phyloP scores from a whole-genome alignment of 2,888 invertebrate genomes.

The Hedychridium roseum region DNA sequence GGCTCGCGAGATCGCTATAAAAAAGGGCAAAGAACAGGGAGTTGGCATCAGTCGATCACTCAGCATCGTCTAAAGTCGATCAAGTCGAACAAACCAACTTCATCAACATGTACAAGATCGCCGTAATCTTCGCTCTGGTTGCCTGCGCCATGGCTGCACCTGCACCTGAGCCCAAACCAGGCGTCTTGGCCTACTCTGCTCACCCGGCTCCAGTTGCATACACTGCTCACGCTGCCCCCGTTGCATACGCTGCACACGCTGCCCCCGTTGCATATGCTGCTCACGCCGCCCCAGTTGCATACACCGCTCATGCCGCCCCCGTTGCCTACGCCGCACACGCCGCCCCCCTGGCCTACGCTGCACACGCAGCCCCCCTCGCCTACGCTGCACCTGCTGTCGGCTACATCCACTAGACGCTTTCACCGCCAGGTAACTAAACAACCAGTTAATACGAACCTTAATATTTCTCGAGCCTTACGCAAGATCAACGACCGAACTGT shows the following conservation, averaged over 20 bases:
- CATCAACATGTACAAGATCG: conserved; percentile 41
- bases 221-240: too few species aligned
- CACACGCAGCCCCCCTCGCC: conserved; percentile 31
- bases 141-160: conserved; percentile 63
- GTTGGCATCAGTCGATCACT: conserved; percentile 35
- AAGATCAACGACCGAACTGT: too few species aligned
- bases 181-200: conserved; percentile 53
- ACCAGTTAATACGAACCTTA: too few species aligned
- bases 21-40: conserved; percentile 21
- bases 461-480: too few species aligned
- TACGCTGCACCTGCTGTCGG: conserved; percentile 26
- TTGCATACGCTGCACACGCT: conserved; percentile 32
- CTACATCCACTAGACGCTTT: conserved; percentile 16
- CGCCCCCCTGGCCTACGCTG: conserved; percentile 58
- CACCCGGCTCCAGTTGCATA: conserved; percentile 54
- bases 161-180: conserved; percentile 45
- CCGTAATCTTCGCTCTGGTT: conserved; percentile 35
- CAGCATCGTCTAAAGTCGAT: conserved; percentile 16
- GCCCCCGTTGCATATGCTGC: conserved; percentile 59
- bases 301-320: conserved; percentile 22
- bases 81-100: conserved; percentile 1
- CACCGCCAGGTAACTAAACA: too few species aligned
- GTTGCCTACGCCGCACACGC: conserved; percentile 24
- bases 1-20: conserved; percentile 36
- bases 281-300: conserved; percentile 41